A percentile compares a stretch with the other conserved stretches of the same genome.
phyloP scores from a whole-genome alignment of 2,113 vertebrate genomes.

The Pagrus major region DNA sequence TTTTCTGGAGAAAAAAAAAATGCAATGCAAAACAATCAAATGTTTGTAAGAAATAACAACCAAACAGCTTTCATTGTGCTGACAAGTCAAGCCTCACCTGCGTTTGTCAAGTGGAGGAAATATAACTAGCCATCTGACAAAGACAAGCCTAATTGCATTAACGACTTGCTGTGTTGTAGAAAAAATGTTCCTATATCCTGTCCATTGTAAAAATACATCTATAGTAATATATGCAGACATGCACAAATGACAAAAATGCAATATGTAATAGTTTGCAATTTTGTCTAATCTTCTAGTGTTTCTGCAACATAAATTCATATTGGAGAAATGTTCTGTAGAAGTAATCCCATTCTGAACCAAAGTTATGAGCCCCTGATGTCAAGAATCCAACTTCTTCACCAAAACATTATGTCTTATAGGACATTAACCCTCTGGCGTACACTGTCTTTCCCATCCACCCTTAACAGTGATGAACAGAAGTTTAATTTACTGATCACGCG shows the following conservation, averaged over 20 bases:
- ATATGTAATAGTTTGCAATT: neutral
- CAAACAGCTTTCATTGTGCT: constrained; percentile 34
- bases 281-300: neutral
- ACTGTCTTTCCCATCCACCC: constrained; percentile 4
- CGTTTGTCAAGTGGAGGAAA: constrained; percentile 50
- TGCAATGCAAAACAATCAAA: constrained; percentile 57
- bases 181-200: neutral
- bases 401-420: neutral
- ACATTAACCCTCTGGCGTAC: neutral
- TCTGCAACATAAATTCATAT: neutral
- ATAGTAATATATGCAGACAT: neutral
- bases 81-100: constrained; percentile 47
- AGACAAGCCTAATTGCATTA: constrained; percentile 11
- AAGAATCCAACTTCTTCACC: neutral
- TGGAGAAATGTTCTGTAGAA: neutral
- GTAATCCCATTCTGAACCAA: neutral
- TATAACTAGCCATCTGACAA: constrained; percentile 29
- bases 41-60: constrained; percentile 32
- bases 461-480: constrained; percentile 45
- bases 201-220: neutral
- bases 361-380: neutral
- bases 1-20: constrained; percentile 54
- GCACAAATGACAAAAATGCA: too few relatives aligned
- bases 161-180: neutral
- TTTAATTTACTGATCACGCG: constrained; percentile 73